Evolutionary conservation across 2,888 invertebrate species (phyloP).

Genomic region (Drosophila paracracens): DNA sequence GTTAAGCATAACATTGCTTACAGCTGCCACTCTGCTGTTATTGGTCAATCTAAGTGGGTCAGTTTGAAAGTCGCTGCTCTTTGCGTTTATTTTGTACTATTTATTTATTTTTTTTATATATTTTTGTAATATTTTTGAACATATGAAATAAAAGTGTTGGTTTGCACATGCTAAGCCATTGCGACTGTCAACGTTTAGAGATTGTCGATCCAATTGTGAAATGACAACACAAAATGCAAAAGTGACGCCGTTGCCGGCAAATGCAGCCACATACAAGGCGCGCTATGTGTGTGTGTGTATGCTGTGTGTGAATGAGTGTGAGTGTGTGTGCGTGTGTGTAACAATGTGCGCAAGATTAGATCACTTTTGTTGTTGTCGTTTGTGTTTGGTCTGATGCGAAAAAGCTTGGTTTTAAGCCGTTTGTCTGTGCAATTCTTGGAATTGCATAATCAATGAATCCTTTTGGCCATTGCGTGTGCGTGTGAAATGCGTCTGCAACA

Average conservation of each 20-base stretch:
- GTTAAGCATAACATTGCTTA: slow-evolving; percentile 24
- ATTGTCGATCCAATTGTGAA: slow-evolving; percentile 14
- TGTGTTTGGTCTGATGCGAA: slow-evolving; percentile 20
- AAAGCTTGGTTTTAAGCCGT: slow-evolving; percentile 19
- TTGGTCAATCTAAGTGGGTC: slow-evolving; percentile 62
- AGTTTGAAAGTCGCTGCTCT: slow-evolving; percentile 51
- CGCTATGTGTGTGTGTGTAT: slow-evolving; percentile 10
- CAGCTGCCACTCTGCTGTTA: slow-evolving; percentile 61
- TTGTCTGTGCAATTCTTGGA: slow-evolving; percentile 33
- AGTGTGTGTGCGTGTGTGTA: slow-evolving; percentile 22
- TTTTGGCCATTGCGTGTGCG: slow-evolving; percentile 51
- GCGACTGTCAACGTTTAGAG: slow-evolving; percentile 2
- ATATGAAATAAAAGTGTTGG: slow-evolving; percentile 33
- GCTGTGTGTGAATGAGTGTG: not conserved
- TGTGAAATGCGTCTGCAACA: slow-evolving; percentile 56
- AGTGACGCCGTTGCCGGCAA: slow-evolving; percentile 56
- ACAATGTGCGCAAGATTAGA: slow-evolving; percentile 54
- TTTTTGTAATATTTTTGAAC: slow-evolving; percentile 10
- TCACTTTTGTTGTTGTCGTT: slow-evolving; percentile 47
- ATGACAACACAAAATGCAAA: slow-evolving; percentile 27
- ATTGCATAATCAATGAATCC: slow-evolving; percentile 61
- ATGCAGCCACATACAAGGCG: slow-evolving; percentile 39
- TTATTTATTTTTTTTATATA: slow-evolving; percentile 9
- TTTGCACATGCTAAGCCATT: slow-evolving; percentile 5
- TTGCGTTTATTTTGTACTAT: slow-evolving; percentile 16